These are phyloP conservation scores for Chinchilla lanigera DNA, from an alignment of 2,113 vertebrate species.

Conservation along the genomic window DNA sequence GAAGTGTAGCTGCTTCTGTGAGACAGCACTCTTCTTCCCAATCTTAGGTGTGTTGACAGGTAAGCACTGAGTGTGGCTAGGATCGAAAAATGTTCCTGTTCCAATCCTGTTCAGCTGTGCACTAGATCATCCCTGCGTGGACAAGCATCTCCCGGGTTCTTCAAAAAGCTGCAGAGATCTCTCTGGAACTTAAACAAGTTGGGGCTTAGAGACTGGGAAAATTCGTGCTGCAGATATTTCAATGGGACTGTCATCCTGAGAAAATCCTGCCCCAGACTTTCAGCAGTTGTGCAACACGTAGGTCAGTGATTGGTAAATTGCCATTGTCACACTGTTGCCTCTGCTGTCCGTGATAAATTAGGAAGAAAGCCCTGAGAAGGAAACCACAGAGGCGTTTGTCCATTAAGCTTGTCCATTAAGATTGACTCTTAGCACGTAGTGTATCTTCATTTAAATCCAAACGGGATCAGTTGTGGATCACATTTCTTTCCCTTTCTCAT, in stretches of 20 bases:
- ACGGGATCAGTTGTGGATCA: constrained; percentile 28
- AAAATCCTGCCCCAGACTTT: neutral
- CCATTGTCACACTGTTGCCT: neutral
- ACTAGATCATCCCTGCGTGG: neutral
- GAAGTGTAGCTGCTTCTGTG: neutral
- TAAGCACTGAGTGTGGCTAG: neutral
- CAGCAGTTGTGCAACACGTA: neutral
- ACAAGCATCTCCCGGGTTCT: neutral
- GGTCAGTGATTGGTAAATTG: neutral
- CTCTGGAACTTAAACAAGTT: neutral
- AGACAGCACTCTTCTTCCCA: neutral
- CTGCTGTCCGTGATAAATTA: constrained; percentile 18
- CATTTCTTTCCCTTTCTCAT: constrained; percentile 61
- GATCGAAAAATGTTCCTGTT: neutral
- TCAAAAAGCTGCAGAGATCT: neutral
- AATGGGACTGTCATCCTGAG: neutral
- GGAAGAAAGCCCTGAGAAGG: neutral
- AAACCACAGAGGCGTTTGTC: constrained; percentile 44
- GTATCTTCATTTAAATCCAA: constrained; percentile 72
- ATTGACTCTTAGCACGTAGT: constrained; percentile 57
- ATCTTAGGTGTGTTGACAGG: neutral
- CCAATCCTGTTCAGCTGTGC: neutral
- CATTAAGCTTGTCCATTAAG: constrained; percentile 37
- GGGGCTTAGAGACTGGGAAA: neutral
- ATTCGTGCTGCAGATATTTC: neutral